Percentiles rank a stretch among this genome's conserved stretches.
Conservation (phyloP, 2,797 vertebrate genomes). For the Thripadectes ignobilis region DNA sequence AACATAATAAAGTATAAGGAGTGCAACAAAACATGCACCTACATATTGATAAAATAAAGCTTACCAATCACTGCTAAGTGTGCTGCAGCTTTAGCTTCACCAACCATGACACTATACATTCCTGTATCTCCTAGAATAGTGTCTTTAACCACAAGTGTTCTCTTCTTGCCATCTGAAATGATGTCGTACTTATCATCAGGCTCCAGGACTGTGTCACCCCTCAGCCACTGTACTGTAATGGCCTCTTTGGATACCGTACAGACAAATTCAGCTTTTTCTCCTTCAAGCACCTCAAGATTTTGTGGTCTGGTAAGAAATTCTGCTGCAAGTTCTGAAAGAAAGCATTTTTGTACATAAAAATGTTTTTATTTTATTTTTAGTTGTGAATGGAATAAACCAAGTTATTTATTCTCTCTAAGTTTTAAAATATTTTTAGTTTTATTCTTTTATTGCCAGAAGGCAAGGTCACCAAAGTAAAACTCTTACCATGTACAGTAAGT, state of each 20-base stretch:
- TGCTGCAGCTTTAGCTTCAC: constrained; percentile 87
- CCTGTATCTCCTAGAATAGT: constrained; percentile 86
- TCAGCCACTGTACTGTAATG: constrained; percentile 89
- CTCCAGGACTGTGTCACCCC: constrained; percentile 81
- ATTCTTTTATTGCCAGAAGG: neutral
- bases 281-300: constrained; percentile 89
- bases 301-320: constrained; percentile 93
- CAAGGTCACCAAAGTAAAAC: neutral
- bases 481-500: constrained; percentile 90
- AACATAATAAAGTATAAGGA: neutral
- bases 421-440: neutral
- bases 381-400: neutral
- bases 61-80: constrained; percentile 89
- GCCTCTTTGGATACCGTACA: constrained; percentile 94
- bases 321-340: constrained; percentile 90
- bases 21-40: neutral
- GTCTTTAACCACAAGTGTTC: constrained; percentile 84
- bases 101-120: constrained; percentile 85
- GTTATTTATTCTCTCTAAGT: neutral
- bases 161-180: constrained; percentile 89
- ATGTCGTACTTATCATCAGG: constrained; percentile 89
- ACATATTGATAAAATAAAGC: constrained; percentile 25
- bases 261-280: constrained; percentile 91
- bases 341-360: neutral
- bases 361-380: neutral